Percentiles rank a stretch among this genome's conserved stretches.
phyloP scores from a whole-genome alignment of 23 tunicate genomes.

The Ascidia mentula region DNA sequence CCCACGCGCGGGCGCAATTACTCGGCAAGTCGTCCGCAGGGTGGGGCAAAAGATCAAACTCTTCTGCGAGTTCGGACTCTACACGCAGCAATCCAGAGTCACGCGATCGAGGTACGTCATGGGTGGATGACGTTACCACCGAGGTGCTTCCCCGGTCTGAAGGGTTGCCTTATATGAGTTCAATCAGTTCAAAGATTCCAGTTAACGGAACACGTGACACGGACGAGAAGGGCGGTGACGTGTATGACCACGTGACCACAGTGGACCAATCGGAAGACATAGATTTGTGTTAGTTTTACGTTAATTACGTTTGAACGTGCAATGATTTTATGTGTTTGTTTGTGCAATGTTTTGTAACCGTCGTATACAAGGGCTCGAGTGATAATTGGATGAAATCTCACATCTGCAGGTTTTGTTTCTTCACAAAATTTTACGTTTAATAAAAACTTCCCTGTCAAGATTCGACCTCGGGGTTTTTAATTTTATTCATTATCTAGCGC shows the following conservation, averaged over 20 bases:
- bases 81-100: constrained; percentile 5
- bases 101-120: neutral
- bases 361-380: no score
- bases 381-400: neutral
- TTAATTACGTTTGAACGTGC: neutral
- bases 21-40: constrained; percentile 27
- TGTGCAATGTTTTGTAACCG: neutral
- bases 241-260: constrained; percentile 1
- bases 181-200: neutral
- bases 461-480: neutral
- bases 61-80: neutral
- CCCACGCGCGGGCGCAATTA: constrained; percentile 59
- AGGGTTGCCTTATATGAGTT: neutral
- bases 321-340: neutral
- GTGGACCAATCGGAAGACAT: constrained; percentile 33
- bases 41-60: constrained; percentile 6
- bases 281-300: constrained; percentile 14
- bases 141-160: neutral
- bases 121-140: neutral
- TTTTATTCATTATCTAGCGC: constrained; percentile 8
- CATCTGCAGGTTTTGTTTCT: neutral
- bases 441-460: neutral
- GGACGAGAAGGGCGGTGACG: constrained; percentile 4
- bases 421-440: neutral
- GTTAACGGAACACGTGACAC: neutral